These are phyloP conservation scores for Pyrgus malvae DNA, from an alignment of 2,888 invertebrate species.

Conservation along the genomic window DNA sequence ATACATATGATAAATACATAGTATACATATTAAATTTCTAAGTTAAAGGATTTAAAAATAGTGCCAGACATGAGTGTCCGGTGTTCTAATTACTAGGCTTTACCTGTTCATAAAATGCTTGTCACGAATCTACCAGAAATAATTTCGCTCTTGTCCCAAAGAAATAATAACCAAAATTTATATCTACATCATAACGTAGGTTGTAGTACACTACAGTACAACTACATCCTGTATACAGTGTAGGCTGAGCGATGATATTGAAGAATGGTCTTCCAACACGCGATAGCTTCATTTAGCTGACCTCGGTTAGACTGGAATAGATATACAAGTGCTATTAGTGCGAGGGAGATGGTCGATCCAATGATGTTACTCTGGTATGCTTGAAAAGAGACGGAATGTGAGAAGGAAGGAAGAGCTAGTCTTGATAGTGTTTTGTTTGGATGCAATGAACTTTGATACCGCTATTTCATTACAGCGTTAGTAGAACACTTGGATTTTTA, in stretches of 20 bases:
- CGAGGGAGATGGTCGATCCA: constrained; percentile 13
- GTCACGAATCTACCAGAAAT: too few relatives aligned
- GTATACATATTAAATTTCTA: too few relatives aligned
- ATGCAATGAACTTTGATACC: not conserved
- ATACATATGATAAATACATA: too few relatives aligned
- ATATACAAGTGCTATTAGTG: not conserved
- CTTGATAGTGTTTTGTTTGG: not conserved
- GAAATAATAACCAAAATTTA: too few relatives aligned
- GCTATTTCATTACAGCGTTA: too few relatives aligned
- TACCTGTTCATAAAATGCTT: too few relatives aligned
- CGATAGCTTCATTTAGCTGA: constrained; percentile 73
- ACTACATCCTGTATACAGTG: constrained; percentile 31
- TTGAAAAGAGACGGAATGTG: not conserved
- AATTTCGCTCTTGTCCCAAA: too few relatives aligned
- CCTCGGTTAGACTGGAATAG: constrained; percentile 40
- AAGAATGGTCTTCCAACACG: constrained; percentile 66
- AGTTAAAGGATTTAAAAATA: too few relatives aligned
- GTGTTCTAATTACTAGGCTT: too few relatives aligned
- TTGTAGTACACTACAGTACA: not conserved
- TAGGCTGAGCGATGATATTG: constrained; percentile 51
- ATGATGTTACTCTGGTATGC: constrained; percentile 8
- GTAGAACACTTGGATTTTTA: too few relatives aligned
- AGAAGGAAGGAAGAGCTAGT: not conserved
- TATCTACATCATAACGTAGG: too few relatives aligned
- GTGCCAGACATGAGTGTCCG: too few relatives aligned